Percentiles rank a stretch among this genome's conserved stretches.
These are phyloP conservation scores for Rallus limicola DNA, from an alignment of 2,113 vertebrate species.

Conservation along the genomic window DNA sequence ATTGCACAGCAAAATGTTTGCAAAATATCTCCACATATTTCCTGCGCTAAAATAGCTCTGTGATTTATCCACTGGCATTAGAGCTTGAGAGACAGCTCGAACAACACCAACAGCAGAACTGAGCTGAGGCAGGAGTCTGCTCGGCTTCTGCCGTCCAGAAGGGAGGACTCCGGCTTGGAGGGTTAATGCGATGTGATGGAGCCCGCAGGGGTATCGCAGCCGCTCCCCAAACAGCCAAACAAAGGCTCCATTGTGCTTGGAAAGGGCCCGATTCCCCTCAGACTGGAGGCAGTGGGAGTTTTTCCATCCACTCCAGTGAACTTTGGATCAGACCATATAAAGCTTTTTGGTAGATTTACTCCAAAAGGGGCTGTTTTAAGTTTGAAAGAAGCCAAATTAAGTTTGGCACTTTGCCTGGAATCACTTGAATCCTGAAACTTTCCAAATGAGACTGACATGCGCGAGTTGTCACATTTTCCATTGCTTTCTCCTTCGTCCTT, in stretches of 20 bases:
- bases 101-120: background rate
- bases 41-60: conserved; percentile 27
- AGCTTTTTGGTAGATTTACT: conserved; percentile 73
- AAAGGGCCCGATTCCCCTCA: background rate
- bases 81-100: conserved; percentile 7
- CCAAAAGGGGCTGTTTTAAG: conserved; percentile 73
- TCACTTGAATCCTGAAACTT: conserved; percentile 85
- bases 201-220: background rate
- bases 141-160: background rate
- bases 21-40: background rate
- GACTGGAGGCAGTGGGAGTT: conserved; percentile 25
- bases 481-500: conserved; percentile 65
- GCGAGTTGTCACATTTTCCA: conserved; percentile 80
- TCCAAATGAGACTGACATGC: conserved; percentile 73
- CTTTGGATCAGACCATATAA: conserved; percentile 62
- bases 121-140: background rate
- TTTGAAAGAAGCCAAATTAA: conserved; percentile 78
- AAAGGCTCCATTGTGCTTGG: conserved; percentile 40
- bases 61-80: conserved; percentile 10
- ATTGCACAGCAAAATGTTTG: background rate
- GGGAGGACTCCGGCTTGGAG: background rate
- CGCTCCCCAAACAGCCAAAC: background rate
- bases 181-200: background rate
- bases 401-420: conserved; percentile 83
- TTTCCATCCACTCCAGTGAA: conserved; percentile 51